Evolutionary conservation across 2,797 vertebrate species (phyloP), one percentile per base, ranked within the genome.

Genomic region (Hemitrygon akajei): DNA sequence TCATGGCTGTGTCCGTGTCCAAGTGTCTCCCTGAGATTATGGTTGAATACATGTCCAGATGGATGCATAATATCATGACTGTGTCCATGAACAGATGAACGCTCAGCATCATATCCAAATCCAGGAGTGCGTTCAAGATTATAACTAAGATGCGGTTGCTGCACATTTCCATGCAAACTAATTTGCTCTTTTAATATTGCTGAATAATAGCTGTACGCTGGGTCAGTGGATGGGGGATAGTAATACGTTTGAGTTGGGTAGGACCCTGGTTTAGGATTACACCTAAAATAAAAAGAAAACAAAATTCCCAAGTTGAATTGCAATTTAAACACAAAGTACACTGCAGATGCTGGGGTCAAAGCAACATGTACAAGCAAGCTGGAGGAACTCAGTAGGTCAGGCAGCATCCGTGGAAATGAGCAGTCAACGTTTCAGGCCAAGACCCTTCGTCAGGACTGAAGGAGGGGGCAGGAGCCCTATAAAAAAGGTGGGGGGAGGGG

Each of bases 171-270:
- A 75, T 25, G 75, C 91, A 66, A 73, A 75, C 47, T 11, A 47
- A 27, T 16, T 22, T 27, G 89, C n/a, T 91, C 34, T 0, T 91
- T 91, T 40, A 37, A n/a, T 71, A 12, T 11, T 66, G 34, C 40
- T 56, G 91, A 89, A 69, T 69, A 69, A 69, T 89, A 40, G 63
- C 66, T 18, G 86, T 11, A 22, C n/a, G 69, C 60, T n/a, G 86
- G 73, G 37, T 16, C 73, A 76, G 91, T 93, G 91, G 91, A 27
- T 93, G 91, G 22, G 89, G 63, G 63, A 76, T 7, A 56, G 71
- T 93, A 93, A 93, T 93, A 93, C 40, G 40, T 93, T 76, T 93
- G 91, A 47, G 40, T 93, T 14, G 91, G 91, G 73, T 93, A 93
- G 91, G 91, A 76, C 47, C 91, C 91, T 93, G 91, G 91, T 93